phyloP scores from a whole-genome alignment of 1,140 invertebrate genomes.

The Drosophila fuyamai region DNA sequence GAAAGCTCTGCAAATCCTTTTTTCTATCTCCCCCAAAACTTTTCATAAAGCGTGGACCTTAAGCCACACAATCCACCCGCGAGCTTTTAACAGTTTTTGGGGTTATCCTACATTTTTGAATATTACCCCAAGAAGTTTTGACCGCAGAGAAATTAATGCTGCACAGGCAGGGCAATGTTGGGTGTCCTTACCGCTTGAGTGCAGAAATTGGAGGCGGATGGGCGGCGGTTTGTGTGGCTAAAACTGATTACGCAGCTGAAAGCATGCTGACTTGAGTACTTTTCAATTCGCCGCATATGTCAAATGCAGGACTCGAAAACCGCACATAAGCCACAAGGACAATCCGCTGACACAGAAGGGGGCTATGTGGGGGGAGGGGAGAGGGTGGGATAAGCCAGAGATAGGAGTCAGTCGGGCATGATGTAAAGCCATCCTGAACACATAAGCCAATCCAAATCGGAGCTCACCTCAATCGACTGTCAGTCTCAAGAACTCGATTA shows the following conservation, averaged over 20 bases:
- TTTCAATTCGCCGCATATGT: slow-evolving; percentile 36
- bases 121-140: slow-evolving; percentile 19
- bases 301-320: slow-evolving; percentile 41
- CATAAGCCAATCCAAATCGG: slow-evolving; percentile 30
- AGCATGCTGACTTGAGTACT: slow-evolving; percentile 39
- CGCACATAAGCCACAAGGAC: slow-evolving; percentile 18
- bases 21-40: not conserved
- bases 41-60: slow-evolving; percentile 13
- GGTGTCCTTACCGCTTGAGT: slow-evolving; percentile 11
- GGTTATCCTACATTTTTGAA: slow-evolving; percentile 1
- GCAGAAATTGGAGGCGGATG: slow-evolving; percentile 1
- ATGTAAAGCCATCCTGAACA: slow-evolving; percentile 7
- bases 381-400: not conserved
- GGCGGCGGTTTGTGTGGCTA: not conserved
- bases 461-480: slow-evolving; percentile 40
- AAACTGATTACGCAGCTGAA: slow-evolving; percentile 30
- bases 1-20: slow-evolving; percentile 13
- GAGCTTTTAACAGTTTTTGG: slow-evolving; percentile 8
- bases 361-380: no score
- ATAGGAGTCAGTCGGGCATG: not conserved
- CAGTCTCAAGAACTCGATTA: slow-evolving; percentile 44
- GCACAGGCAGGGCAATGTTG: not conserved
- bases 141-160: slow-evolving; percentile 33
- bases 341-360: slow-evolving; percentile 2
- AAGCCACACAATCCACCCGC: slow-evolving; percentile 1